Percentiles rank a stretch among this genome's conserved stretches.
Conservation (phyloP, 2,888 invertebrate species). For the Leucophenga montana region DNA sequence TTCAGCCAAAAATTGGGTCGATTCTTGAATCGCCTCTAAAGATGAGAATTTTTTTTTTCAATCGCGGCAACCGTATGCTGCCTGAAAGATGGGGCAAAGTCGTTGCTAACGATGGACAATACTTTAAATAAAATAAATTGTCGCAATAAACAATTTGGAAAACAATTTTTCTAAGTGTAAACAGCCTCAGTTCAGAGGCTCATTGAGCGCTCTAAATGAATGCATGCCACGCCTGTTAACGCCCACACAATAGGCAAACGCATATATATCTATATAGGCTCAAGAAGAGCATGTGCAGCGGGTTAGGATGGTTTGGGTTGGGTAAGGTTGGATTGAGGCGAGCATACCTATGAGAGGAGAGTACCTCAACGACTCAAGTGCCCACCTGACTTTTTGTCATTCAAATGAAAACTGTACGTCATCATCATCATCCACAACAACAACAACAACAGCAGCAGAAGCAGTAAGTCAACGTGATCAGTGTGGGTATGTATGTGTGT, state of each 20-base stretch:
- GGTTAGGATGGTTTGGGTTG: neutral
- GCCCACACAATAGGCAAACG: conserved; percentile 22
- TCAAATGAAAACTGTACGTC: conserved; percentile 69
- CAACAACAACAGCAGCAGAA: conserved; percentile 34
- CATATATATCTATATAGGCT: neutral
- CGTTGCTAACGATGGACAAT: too few species aligned
- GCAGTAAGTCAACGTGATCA: conserved; percentile 52
- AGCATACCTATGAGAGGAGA: neutral
- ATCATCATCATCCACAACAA: conserved; percentile 42
- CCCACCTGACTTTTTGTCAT: conserved; percentile 69
- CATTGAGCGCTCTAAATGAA: neutral
- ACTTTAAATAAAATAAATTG: too few species aligned
- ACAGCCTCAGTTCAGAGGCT: neutral
- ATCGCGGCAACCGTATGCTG: too few species aligned
- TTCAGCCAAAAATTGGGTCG: too few species aligned
- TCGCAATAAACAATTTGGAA: too few species aligned
- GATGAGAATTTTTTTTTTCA: too few species aligned
- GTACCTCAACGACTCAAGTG: conserved; percentile 54
- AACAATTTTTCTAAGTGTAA: too few species aligned
- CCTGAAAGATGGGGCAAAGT: too few species aligned
- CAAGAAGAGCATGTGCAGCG: neutral
- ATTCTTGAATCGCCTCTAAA: too few species aligned
- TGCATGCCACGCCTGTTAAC: conserved; percentile 16
- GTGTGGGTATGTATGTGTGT: conserved; percentile 56
- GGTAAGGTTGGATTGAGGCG: conserved; percentile 8